A percentile compares a stretch with the other conserved stretches of the same genome.
Evolutionary conservation across 2,113 vertebrate genomes (phyloP).

Genomic region (Eonycteris spelaea): DNA sequence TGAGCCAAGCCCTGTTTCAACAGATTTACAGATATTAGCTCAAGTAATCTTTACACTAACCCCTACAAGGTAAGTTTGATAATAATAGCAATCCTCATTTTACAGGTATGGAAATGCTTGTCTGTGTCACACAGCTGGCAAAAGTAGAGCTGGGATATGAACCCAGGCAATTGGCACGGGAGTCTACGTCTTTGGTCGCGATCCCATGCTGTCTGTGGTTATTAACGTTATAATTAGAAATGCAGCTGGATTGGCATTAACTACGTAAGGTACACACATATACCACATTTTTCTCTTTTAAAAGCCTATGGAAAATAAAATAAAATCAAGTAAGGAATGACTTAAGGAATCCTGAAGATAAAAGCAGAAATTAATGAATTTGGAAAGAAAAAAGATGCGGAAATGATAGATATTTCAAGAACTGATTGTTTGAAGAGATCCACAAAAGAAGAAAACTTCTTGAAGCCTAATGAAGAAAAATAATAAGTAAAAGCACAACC

Average conservation of each 20-base stretch:
- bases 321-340: neutral
- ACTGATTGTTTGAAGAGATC: neutral
- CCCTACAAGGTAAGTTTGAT: neutral
- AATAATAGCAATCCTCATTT: constrained; percentile 23
- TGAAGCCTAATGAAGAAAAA: neutral
- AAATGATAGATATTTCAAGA: neutral
- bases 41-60: constrained; percentile 39
- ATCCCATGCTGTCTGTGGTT: neutral
- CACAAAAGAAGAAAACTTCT: neutral
- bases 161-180: neutral
- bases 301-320: constrained; percentile 37
- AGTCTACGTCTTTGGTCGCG: neutral
- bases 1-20: constrained; percentile 23
- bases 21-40: constrained; percentile 55
- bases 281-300: neutral
- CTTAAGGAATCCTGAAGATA: neutral
- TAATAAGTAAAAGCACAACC: neutral
- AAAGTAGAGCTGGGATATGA: neutral
- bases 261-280: neutral
- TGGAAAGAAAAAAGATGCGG: neutral
- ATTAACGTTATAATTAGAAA: neutral
- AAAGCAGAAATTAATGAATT: constrained; percentile 36
- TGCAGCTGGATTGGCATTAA: neutral
- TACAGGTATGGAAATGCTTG: constrained; percentile 16
- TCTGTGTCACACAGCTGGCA: neutral